These are phyloP conservation scores for Pammene aurita DNA, from an alignment of 2,888 invertebrate genomes.

Conservation along the genomic window DNA sequence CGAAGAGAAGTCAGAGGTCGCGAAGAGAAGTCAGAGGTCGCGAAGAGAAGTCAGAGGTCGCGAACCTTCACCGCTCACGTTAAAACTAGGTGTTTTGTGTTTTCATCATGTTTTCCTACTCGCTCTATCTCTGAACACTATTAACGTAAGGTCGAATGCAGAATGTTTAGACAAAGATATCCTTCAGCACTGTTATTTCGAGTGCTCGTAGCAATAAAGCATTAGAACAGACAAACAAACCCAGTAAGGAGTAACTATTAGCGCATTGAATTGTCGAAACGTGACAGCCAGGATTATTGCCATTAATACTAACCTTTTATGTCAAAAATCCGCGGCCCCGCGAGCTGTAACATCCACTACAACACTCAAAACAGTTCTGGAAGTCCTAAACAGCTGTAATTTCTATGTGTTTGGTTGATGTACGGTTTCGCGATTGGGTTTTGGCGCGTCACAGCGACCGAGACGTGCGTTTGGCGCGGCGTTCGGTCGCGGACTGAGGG, in stretches of 20 bases:
- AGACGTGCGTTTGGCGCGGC: conserved; percentile 50
- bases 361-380: conserved; percentile 7
- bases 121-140: conserved; percentile 21
- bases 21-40: no score
- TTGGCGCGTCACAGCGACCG: conserved; percentile 22
- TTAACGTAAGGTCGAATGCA: conserved; percentile 49
- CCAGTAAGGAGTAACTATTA: conserved; percentile 57
- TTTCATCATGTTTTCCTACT: conserved; percentile 33
- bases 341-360: conserved; percentile 14
- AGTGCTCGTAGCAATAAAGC: conserved; percentile 46
- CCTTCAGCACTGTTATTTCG: conserved; percentile 56
- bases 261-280: conserved; percentile 70
- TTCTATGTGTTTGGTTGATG: conserved; percentile 24
- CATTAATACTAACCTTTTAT: conserved; percentile 60
- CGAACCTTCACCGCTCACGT: no score
- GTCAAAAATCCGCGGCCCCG: conserved; percentile 39
- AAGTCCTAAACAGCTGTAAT: conserved; percentile 9
- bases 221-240: conserved; percentile 39
- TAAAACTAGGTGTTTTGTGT: conserved; percentile 3
- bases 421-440: conserved; percentile 34
- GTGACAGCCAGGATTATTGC: conserved; percentile 68
- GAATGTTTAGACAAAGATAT: conserved; percentile 62
- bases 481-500: conserved; percentile 66
- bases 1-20: no score
- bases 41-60: conserved; percentile 20